Conservation (phyloP, 2,888 invertebrate genomes). For the Phrixothrix hirtus region DNA sequence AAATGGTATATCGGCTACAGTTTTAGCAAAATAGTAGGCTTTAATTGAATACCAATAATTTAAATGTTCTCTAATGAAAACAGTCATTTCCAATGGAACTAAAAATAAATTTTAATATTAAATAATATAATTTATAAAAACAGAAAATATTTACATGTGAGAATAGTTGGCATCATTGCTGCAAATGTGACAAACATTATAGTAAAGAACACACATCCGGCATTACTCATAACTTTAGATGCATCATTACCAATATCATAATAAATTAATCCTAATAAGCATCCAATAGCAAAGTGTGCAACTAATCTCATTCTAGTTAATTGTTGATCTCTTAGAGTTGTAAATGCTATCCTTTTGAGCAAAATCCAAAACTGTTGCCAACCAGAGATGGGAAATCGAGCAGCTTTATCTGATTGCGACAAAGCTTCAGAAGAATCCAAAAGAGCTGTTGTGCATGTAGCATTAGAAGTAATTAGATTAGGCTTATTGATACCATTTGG, state of each 20-base stretch:
- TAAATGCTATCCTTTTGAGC: conserved; percentile 79
- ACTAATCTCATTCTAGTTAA: conserved; percentile 86
- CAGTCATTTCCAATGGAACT: conserved; percentile 96
- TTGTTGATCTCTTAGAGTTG: conserved; percentile 84
- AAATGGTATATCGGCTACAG: conserved; percentile 94
- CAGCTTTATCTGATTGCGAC: conserved; percentile 60
- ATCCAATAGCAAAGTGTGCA: conserved; percentile 85
- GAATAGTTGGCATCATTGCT: conserved; percentile 97
- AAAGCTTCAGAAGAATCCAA: conserved; percentile 53
- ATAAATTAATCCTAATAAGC: conserved; percentile 90
- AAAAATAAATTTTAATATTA: conserved; percentile 45
- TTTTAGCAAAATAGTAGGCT: conserved; percentile 95
- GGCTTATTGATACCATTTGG: conserved; percentile 46
- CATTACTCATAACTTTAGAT: conserved; percentile 91
- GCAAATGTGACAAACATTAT: conserved; percentile 97
- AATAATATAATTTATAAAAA: too few species aligned
- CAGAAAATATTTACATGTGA: conserved; percentile 84
- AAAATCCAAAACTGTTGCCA: conserved; percentile 87
- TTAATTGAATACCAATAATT: conserved; percentile 97
- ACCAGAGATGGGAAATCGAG: conserved; percentile 74
- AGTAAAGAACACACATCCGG: conserved; percentile 94
- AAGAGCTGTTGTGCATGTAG: conserved; percentile 60
- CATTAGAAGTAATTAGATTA: conserved; percentile 54
- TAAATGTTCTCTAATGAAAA: conserved; percentile 91
- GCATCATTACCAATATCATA: conserved; percentile 93